These are phyloP conservation scores for Holothuria leucospilota DNA, from an alignment of 53 echinoderm and acorn worm genomes.

Conservation along the genomic window DNA sequence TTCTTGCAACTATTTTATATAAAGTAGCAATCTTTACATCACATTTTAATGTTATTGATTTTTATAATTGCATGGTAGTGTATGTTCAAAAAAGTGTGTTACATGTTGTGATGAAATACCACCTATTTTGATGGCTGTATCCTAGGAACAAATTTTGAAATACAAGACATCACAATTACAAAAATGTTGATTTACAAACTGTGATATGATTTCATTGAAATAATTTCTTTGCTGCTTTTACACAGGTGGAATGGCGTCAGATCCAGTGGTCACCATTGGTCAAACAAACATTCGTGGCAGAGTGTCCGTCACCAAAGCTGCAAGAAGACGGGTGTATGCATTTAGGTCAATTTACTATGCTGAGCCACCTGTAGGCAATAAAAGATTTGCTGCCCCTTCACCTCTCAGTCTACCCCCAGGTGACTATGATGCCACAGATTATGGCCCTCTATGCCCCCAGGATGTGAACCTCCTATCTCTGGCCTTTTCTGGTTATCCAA, in stretches of 20 bases:
- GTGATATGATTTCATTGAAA: too few species aligned
- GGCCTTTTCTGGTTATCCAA: constrained; percentile 44
- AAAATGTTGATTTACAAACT: too few species aligned
- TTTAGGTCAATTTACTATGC: constrained; percentile 86
- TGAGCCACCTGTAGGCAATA: constrained; percentile 75
- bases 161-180: too few species aligned
- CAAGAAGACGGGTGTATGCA: constrained; percentile 66
- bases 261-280: constrained; percentile 72
- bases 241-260: constrained; percentile 11
- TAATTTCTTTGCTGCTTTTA: too few species aligned
- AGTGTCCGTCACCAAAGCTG: constrained; percentile 42
- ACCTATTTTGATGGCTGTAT: too few species aligned
- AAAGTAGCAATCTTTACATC: too few species aligned
- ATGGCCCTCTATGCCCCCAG: constrained; percentile 87
- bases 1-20: too few species aligned
- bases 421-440: constrained; percentile 77
- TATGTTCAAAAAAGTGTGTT: too few species aligned
- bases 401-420: constrained; percentile 59
- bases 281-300: constrained; percentile 64
- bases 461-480: constrained; percentile 1
- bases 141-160: too few species aligned
- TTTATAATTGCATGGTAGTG: too few species aligned
- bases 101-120: too few species aligned
- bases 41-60: too few species aligned
- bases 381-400: constrained; percentile 75